Conservation (phyloP, 2,888 invertebrate genomes). For the Tipula unca region DNA sequence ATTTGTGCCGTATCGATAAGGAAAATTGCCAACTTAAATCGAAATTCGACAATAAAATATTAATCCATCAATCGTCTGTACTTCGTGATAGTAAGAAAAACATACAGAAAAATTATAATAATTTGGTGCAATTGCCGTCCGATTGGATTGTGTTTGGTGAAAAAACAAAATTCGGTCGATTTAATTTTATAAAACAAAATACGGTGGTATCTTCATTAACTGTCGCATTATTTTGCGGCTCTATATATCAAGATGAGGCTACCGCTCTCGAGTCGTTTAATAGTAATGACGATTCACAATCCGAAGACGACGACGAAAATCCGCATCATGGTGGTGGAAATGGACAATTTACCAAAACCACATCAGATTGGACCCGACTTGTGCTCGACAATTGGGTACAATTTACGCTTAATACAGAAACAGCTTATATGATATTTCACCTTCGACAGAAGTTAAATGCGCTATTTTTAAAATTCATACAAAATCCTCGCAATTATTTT, state of each 20-base stretch:
- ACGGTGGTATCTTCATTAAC: conserved; percentile 76
- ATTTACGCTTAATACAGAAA: conserved; percentile 58
- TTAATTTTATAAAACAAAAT: conserved; percentile 66
- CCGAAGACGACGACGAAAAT: conserved; percentile 22
- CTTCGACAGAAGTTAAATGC: conserved; percentile 66
- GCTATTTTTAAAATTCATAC: conserved; percentile 47
- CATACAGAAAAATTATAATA: neutral
- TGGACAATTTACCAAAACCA: conserved; percentile 27
- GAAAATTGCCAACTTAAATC: conserved; percentile 53
- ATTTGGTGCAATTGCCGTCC: conserved; percentile 46
- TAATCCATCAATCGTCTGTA: conserved; percentile 53
- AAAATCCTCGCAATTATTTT: conserved; percentile 25
- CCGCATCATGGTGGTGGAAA: conserved; percentile 30
- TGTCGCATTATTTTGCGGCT: conserved; percentile 57
- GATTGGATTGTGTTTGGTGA: conserved; percentile 88
- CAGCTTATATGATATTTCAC: conserved; percentile 55
- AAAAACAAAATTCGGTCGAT: conserved; percentile 59
- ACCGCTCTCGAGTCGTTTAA: conserved; percentile 34
- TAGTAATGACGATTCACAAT: conserved; percentile 19
- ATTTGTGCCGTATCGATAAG: conserved; percentile 66
- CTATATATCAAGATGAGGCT: conserved; percentile 33
- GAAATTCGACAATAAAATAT: conserved; percentile 49
- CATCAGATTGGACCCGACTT: conserved; percentile 33
- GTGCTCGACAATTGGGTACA: conserved; percentile 68
- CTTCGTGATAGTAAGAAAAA: conserved; percentile 27